phyloP scores from a whole-genome alignment of 2,113 vertebrate genomes.

The Euleptes europaea region DNA sequence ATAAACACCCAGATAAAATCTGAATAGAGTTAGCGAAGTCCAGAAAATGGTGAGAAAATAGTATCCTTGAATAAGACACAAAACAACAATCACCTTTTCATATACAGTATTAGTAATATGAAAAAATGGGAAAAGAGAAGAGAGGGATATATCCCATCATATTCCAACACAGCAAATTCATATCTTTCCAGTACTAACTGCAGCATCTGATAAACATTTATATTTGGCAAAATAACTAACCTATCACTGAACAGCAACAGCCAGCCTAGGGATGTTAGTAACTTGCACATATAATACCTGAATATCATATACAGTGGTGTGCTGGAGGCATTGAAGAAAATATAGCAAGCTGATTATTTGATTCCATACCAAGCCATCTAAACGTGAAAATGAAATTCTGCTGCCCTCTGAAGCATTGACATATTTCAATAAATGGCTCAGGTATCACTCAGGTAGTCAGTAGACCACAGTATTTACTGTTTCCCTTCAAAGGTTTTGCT shows the following conservation, averaged over 20 bases:
- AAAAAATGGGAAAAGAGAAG: not conserved
- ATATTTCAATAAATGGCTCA: conserved; percentile 41
- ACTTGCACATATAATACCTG: fast-evolving
- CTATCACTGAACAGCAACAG: not conserved
- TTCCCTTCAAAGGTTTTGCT: conserved; percentile 34
- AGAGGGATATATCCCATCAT: not conserved
- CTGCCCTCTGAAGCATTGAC: conserved; percentile 18
- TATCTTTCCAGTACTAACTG: not conserved
- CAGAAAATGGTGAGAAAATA: no score
- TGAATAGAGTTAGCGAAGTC: not conserved
- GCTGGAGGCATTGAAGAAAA: not conserved
- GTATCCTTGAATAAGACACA: not conserved
- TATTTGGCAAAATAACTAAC: not conserved
- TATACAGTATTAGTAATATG: not conserved
- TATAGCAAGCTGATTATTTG: not conserved
- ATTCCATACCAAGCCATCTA: conserved; percentile 9
- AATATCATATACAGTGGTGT: not conserved
- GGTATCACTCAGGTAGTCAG: conserved; percentile 44
- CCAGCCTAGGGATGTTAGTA: not conserved
- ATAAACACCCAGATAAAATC: not conserved
- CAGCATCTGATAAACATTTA: no score
- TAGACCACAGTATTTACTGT: conserved; percentile 27
- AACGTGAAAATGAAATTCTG: conserved; percentile 29
- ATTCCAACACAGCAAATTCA: not conserved
- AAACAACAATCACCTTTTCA: not conserved